A percentile compares a stretch with the other conserved stretches of the same genome.
phyloP scores from a whole-genome alignment of 2,797 vertebrate genomes.

The Lacerta bilineata region DNA sequence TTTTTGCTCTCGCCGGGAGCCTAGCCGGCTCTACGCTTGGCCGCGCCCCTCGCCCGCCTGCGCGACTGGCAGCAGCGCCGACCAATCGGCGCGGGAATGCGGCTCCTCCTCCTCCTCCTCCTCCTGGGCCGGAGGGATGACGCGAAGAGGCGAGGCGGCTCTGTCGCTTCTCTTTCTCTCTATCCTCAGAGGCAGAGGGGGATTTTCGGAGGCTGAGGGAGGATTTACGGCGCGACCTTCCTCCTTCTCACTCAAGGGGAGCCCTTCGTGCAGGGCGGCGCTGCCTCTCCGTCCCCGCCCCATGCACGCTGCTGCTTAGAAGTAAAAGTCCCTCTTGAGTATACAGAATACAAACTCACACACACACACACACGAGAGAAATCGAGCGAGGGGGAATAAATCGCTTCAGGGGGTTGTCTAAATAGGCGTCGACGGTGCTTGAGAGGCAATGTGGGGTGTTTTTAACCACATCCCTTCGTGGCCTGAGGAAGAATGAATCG shows the following conservation, averaged over 20 bases:
- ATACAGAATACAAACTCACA: too few species aligned
- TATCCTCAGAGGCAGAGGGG: background rate
- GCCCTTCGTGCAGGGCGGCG: background rate
- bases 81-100: conserved; percentile 24
- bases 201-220: background rate
- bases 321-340: background rate
- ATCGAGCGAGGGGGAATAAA: background rate
- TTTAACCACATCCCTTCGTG: background rate
- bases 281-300: background rate
- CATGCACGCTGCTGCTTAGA: background rate
- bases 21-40: background rate
- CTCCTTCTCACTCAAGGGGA: background rate
- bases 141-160: background rate
- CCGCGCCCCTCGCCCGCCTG: background rate
- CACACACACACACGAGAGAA: background rate
- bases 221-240: background rate
- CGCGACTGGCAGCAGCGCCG: conserved; percentile 21
- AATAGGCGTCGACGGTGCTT: background rate
- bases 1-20: conserved; percentile 11
- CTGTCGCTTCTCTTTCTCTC: background rate
- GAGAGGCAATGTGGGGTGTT: background rate
- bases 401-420: background rate
- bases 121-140: background rate
- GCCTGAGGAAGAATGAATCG: background rate
- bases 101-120: background rate